Evolutionary conservation across 1,140 invertebrate genomes (phyloP).

Genomic region (Reticulitermes speratus): DNA sequence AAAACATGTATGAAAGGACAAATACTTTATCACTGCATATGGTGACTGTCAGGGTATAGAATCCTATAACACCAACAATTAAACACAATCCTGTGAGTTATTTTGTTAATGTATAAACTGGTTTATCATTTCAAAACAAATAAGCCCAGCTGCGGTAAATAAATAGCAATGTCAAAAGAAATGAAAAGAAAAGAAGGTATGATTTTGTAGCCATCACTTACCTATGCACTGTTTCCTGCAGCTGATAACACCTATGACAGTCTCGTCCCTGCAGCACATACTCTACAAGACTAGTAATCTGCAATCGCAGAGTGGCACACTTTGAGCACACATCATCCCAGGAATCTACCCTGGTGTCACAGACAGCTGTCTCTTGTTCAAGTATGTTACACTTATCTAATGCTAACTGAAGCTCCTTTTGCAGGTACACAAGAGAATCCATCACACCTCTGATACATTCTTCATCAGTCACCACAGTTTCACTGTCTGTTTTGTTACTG

Average conservation of each 20-base stretch:
- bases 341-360: constrained; percentile 31
- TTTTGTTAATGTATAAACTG: no score
- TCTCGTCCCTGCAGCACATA: constrained; percentile 36
- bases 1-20: no score
- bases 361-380: constrained; percentile 29
- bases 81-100: no score
- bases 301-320: constrained; percentile 49
- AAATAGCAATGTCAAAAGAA: no score
- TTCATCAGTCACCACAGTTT: neutral
- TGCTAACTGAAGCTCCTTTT: constrained; percentile 43
- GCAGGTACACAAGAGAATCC: constrained; percentile 39
- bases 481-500: neutral
- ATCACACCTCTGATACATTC: constrained; percentile 13
- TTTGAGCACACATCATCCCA: constrained; percentile 44
- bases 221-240: constrained; percentile 57
- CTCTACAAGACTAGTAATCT: constrained; percentile 41
- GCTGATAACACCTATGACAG: constrained; percentile 59
- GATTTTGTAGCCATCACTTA: constrained; percentile 33
- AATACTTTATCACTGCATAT: no score
- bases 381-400: constrained; percentile 39
- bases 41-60: no score
- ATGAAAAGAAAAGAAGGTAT: no score
- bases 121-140: no score
- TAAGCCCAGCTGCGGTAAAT: no score
- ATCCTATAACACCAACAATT: no score